A percentile compares a stretch with the other conserved stretches of the same genome.
Conservation (phyloP, 2,888 invertebrate genomes). For the Mamestra brassicae region DNA sequence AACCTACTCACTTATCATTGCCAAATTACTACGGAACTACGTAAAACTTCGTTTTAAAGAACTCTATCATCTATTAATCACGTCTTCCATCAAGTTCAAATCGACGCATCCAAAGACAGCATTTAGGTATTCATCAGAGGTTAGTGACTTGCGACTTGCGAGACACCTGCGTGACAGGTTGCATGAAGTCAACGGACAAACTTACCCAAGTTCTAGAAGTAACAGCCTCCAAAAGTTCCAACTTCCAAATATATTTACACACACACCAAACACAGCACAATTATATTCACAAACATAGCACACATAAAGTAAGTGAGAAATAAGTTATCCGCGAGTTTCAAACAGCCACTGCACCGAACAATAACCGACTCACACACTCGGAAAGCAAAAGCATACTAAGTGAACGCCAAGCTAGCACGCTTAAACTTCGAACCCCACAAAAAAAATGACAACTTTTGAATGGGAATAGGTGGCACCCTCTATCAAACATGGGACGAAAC, state of each 20-base stretch:
- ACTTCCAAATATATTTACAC: slow-evolving; percentile 69
- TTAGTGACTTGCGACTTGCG: slow-evolving; percentile 86
- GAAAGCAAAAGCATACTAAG: slow-evolving; percentile 81
- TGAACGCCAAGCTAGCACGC: slow-evolving; percentile 49
- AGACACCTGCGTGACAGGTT: slow-evolving; percentile 90
- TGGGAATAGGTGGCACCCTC: slow-evolving; percentile 40
- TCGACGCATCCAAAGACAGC: slow-evolving; percentile 57
- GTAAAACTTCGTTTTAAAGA: not conserved
- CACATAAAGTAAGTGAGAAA: slow-evolving; percentile 76
- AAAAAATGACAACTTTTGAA: slow-evolving; percentile 37
- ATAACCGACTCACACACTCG: slow-evolving; percentile 71
- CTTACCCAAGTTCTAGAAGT: slow-evolving; percentile 78
- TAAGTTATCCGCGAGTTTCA: slow-evolving; percentile 85
- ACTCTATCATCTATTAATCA: slow-evolving; percentile 10
- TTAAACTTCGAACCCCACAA: slow-evolving; percentile 59
- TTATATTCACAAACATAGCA: slow-evolving; percentile 74
- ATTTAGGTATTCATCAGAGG: slow-evolving; percentile 80
- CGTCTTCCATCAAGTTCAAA: slow-evolving; percentile 19
- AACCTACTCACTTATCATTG: no score
- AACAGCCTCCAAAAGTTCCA: slow-evolving; percentile 65
- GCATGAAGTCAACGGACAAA: slow-evolving; percentile 81
- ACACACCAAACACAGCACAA: slow-evolving; percentile 75
- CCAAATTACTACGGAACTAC: not conserved
- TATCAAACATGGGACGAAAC: slow-evolving; percentile 16
- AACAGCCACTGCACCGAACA: slow-evolving; percentile 70